A percentile compares a stretch with the other conserved stretches of the same genome.
These are phyloP conservation scores for Drosophila limbata DNA, from an alignment of 2,888 invertebrate species.

Conservation along the genomic window DNA sequence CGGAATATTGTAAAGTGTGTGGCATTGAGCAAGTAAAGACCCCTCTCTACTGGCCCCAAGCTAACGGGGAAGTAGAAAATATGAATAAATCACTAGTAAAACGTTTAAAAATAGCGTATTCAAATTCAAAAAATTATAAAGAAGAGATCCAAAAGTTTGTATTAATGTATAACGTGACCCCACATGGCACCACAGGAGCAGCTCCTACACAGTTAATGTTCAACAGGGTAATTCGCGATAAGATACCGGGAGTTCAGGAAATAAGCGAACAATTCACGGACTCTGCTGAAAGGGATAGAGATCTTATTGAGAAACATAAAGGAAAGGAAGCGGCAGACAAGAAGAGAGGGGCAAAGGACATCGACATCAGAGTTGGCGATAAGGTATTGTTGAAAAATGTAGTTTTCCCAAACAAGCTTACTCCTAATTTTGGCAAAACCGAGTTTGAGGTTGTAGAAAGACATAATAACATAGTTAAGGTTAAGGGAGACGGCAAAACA, in stretches of 20 bases:
- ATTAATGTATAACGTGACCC: not conserved
- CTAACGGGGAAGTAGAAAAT: slow-evolving; percentile 30
- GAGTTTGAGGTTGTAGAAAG: too few relatives aligned
- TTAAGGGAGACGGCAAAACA: too few relatives aligned
- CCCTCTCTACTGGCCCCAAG: slow-evolving; percentile 14
- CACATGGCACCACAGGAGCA: too few relatives aligned
- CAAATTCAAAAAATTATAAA: slow-evolving; percentile 4
- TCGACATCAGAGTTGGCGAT: too few relatives aligned
- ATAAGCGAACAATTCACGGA: not conserved
- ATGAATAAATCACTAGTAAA: slow-evolving; percentile 26
- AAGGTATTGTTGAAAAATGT: too few relatives aligned
- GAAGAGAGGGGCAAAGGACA: too few relatives aligned
- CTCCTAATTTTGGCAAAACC: too few relatives aligned
- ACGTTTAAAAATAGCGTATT: slow-evolving; percentile 11
- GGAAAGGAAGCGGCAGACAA: too few relatives aligned
- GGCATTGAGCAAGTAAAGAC: slow-evolving; percentile 3
- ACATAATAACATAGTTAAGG: too few relatives aligned
- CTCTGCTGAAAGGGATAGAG: not conserved
- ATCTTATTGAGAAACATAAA: not conserved
- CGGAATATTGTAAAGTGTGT: not conserved
- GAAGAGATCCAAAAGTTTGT: not conserved
- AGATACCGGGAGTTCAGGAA: not conserved
- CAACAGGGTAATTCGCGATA: slow-evolving; percentile 19
- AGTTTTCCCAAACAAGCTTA: too few relatives aligned
- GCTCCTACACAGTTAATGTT: slow-evolving; percentile 11